These are phyloP conservation scores for Ictinia mississippiensis DNA, from an alignment of 2,797 vertebrate species.

Conservation along the genomic window DNA sequence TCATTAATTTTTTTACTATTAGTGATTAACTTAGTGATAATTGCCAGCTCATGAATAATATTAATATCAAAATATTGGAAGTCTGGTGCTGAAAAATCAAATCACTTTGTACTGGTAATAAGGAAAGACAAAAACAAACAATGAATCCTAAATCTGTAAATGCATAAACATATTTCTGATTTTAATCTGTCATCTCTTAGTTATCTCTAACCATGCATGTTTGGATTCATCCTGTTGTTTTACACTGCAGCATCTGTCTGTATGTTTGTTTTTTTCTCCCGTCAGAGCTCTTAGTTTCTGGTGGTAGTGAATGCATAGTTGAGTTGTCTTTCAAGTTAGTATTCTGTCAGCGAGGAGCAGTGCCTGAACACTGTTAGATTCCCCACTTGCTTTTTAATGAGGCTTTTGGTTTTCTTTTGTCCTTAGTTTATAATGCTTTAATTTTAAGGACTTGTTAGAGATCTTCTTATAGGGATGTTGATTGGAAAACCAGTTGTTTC, in stretches of 20 bases:
- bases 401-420: neutral
- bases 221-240: constrained; percentile 13
- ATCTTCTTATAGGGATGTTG: neutral
- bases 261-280: neutral
- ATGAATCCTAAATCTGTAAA: constrained; percentile 74
- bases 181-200: neutral
- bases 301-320: neutral
- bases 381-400: neutral
- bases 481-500: neutral
- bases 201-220: neutral
- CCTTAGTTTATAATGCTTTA: neutral
- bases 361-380: neutral
- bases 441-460: neutral
- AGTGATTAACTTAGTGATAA: neutral
- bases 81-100: constrained; percentile 29
- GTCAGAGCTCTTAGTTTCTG: neutral
- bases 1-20: neutral
- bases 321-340: neutral
- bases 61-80: constrained; percentile 10
- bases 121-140: constrained; percentile 31
- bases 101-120: neutral
- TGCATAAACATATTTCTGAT: constrained; percentile 23
- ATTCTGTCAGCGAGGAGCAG: neutral
- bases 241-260: constrained; percentile 1
- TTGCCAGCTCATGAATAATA: constrained; percentile 72